Percentiles rank a stretch among this genome's conserved stretches.
Evolutionary conservation across 2,888 invertebrate genomes (phyloP).

Genomic region (Drosophila formosana): DNA sequence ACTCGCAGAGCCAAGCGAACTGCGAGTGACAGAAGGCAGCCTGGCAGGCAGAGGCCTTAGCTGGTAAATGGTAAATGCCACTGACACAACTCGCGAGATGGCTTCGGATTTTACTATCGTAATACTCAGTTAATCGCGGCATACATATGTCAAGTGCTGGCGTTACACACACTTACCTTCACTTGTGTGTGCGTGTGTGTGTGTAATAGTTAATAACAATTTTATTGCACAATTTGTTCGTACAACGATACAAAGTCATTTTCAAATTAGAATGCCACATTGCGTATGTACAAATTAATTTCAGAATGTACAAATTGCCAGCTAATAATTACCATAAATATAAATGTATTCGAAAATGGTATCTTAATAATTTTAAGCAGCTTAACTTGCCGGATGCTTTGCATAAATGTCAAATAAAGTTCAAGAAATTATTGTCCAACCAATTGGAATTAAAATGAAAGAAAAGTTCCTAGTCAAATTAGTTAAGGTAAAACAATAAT

Average conservation of each 20-base stretch:
- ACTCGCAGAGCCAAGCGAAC: not conserved
- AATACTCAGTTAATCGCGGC: slow-evolving; percentile 65
- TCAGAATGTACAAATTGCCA: slow-evolving; percentile 26
- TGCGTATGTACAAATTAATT: slow-evolving; percentile 44
- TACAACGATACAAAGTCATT: slow-evolving; percentile 35
- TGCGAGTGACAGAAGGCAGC: slow-evolving; percentile 39
- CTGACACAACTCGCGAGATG: slow-evolving; percentile 46
- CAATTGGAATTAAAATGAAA: slow-evolving; percentile 23
- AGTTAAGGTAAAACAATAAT: slow-evolving; percentile 4
- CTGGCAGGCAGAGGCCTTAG: slow-evolving; percentile 6
- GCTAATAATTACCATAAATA: slow-evolving; percentile 1
- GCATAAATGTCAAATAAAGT: slow-evolving; percentile 15
- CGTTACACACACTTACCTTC: slow-evolving; percentile 14
- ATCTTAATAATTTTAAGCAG: slow-evolving; percentile 13
- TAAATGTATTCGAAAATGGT: not conserved
- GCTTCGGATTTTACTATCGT: slow-evolving; percentile 63
- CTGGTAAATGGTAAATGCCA: slow-evolving; percentile 35
- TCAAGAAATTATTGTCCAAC: slow-evolving; percentile 19
- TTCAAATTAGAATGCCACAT: slow-evolving; percentile 54
- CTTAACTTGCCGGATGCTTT: slow-evolving; percentile 6
- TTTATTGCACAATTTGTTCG: slow-evolving; percentile 53
- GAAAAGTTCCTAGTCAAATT: slow-evolving; percentile 20
- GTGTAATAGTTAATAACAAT: slow-evolving; percentile 45
- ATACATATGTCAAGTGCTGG: slow-evolving; percentile 22
- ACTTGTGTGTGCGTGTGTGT: slow-evolving; percentile 6